These are phyloP conservation scores for Morone saxatilis DNA, from an alignment of 2,113 vertebrate species.

Conservation along the genomic window DNA sequence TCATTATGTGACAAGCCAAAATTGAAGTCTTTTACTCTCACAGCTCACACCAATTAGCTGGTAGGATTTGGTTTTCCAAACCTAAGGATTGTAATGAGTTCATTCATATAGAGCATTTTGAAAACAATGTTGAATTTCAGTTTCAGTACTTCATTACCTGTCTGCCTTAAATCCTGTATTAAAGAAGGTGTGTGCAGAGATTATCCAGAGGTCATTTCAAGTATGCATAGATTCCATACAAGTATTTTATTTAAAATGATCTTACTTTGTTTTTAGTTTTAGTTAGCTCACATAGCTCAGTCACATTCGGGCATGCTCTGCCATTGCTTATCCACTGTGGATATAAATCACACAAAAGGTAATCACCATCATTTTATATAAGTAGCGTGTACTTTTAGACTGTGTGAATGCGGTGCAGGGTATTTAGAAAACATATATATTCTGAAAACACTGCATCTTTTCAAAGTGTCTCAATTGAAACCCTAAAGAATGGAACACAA, in stretches of 20 bases:
- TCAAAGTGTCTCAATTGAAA: neutral
- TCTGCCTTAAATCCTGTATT: neutral
- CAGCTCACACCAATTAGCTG: conserved; percentile 23
- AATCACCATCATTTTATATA: neutral
- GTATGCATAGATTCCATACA: neutral
- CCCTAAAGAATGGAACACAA: neutral
- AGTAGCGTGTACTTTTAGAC: neutral
- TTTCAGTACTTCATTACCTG: neutral
- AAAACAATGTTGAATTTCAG: conserved; percentile 2
- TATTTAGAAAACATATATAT: neutral
- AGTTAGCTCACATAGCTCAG: neutral
- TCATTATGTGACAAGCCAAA: neutral
- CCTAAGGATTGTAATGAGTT: conserved; percentile 13
- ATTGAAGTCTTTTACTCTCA: conserved; percentile 15
- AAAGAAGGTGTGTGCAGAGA: neutral
- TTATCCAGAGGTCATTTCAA: neutral
- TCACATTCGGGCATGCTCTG: neutral
- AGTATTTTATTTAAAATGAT: neutral
- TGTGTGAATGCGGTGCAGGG: neutral
- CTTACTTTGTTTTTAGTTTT: no score
- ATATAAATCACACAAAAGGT: neutral
- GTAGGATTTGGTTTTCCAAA: conserved; percentile 13
- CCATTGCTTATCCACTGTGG: neutral
- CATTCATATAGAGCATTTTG: conserved; percentile 13
- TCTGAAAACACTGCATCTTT: neutral